These are phyloP conservation scores for Cebidichthys violaceus DNA, from an alignment of 2,113 vertebrate genomes.

Conservation along the genomic window DNA sequence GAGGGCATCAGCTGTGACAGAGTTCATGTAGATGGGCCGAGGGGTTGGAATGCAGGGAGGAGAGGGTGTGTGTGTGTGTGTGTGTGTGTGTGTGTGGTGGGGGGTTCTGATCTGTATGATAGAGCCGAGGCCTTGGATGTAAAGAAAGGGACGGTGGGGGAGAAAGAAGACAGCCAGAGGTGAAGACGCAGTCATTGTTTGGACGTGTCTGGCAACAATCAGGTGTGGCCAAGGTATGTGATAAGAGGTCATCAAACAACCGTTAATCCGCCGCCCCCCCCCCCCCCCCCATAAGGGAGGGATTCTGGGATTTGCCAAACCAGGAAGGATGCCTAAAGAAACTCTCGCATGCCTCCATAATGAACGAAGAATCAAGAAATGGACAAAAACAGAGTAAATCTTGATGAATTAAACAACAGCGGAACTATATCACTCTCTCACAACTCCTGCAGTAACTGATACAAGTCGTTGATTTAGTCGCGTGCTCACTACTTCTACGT, in stretches of 20 bases:
- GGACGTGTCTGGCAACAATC: constrained; percentile 9
- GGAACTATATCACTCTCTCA: neutral
- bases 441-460: neutral
- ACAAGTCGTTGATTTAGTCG: neutral
- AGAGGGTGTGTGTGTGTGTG: neutral
- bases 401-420: neutral
- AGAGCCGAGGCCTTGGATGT: constrained; percentile 34
- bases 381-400: neutral
- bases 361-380: too few species aligned
- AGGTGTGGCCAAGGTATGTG: constrained; percentile 21
- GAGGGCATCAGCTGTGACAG: constrained; percentile 71
- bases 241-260: constrained; percentile 39
- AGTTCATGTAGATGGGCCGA: constrained; percentile 64
- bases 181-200: constrained; percentile 23
- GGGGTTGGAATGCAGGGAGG: constrained; percentile 57
- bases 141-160: constrained; percentile 3
- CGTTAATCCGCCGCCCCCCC: neutral
- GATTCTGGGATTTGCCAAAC: neutral
- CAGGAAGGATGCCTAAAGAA: neutral
- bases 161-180: constrained; percentile 14
- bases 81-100: neutral
- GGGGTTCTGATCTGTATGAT: constrained; percentile 37
- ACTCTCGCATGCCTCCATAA: too few species aligned
- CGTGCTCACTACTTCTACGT: too few species aligned
- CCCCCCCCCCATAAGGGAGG: neutral